A percentile compares a stretch with the other conserved stretches of the same genome.
phyloP scores from a whole-genome alignment of 2,888 invertebrate species.

The Tyria jacobaeae region DNA sequence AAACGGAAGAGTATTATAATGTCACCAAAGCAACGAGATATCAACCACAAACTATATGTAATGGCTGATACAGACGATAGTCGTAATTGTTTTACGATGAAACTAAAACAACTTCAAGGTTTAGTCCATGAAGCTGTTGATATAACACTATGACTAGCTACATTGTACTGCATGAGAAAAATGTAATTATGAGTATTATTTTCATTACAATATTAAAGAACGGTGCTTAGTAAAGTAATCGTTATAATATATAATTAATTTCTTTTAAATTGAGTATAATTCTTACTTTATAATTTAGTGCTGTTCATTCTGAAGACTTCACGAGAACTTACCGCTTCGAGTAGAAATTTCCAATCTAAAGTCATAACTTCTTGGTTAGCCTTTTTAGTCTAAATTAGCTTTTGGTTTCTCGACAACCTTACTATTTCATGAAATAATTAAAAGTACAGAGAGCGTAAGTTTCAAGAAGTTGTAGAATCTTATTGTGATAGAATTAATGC shows the following conservation, averaged over 20 bases:
- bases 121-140: not conserved
- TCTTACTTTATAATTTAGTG: not conserved
- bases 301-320: not conserved
- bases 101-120: conserved; percentile 3
- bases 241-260: too few species aligned
- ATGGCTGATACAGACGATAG: conserved; percentile 9
- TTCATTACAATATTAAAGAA: not conserved
- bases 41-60: not conserved
- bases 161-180: conserved; percentile 7
- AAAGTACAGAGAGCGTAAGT: too few species aligned
- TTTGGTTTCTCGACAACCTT: too few species aligned
- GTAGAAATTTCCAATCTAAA: too few species aligned
- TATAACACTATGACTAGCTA: not conserved
- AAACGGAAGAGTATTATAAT: not conserved
- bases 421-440: too few species aligned
- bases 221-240: not conserved
- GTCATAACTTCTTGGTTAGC: too few species aligned
- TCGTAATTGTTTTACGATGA: conserved; percentile 11
- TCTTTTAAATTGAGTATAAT: not conserved
- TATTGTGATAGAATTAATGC: too few species aligned
- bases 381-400: too few species aligned
- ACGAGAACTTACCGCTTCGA: too few species aligned
- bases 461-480: too few species aligned
- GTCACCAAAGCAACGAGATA: not conserved
- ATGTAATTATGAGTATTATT: not conserved